Conservation (phyloP, 2,888 invertebrate species). For the Disparrhopalites patrizii region DNA sequence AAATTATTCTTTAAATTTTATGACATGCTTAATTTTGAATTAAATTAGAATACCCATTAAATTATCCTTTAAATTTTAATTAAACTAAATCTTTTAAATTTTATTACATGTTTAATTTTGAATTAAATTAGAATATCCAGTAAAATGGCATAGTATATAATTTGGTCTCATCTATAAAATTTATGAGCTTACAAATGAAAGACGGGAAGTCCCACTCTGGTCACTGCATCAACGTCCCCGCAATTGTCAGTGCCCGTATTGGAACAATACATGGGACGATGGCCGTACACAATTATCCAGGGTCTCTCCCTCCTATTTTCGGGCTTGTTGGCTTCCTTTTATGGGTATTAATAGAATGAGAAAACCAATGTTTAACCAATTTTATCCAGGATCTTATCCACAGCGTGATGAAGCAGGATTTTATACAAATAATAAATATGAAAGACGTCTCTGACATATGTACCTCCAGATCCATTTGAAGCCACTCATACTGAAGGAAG, state of each 20-base stretch:
- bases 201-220: constrained; percentile 64
- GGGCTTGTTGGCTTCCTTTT: constrained; percentile 51
- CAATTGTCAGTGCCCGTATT: constrained; percentile 76
- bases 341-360: neutral
- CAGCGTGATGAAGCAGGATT: neutral
- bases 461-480: constrained; percentile 70
- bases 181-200: constrained; percentile 50
- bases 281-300: constrained; percentile 79
- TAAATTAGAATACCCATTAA: too few relatives aligned
- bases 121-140: neutral
- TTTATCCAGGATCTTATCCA: too few relatives aligned
- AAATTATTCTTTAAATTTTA: too few relatives aligned
- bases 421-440: neutral
- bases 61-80: too few relatives aligned
- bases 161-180: too few relatives aligned
- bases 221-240: constrained; percentile 61
- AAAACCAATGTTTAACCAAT: neutral
- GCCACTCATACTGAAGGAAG: constrained; percentile 78
- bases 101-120: neutral
- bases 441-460: neutral
- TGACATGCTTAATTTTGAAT: too few relatives aligned
- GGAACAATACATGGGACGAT: constrained; percentile 89
- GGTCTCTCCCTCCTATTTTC: constrained; percentile 69
- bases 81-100: neutral
- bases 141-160: neutral